A percentile compares a stretch with the other conserved stretches of the same genome.
Evolutionary conservation across 92 coral and sea anemone species (phyloP).

Genomic region (Zoanthus sociatus): DNA sequence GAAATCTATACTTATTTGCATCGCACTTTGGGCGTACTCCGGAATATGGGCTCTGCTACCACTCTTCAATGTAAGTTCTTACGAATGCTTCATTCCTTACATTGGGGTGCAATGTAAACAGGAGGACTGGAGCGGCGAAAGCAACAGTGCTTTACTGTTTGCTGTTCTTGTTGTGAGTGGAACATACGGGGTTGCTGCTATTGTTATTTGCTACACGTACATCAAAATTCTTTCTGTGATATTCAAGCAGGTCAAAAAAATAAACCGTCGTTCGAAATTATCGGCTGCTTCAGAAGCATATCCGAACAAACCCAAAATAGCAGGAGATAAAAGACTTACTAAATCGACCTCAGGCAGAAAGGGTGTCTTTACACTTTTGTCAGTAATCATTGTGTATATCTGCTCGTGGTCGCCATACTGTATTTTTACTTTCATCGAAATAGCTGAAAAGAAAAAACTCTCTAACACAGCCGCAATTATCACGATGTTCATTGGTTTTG

Average conservation of each 20-base stretch:
- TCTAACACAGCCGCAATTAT: constrained; percentile 60
- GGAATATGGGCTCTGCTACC: constrained; percentile 79
- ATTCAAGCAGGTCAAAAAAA: constrained; percentile 59
- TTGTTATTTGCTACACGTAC: constrained; percentile 67
- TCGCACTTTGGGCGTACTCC: constrained; percentile 75
- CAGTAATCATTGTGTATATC: constrained; percentile 72
- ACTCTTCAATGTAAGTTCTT: constrained; percentile 80
- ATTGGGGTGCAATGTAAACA: constrained; percentile 64
- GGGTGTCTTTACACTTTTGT: constrained; percentile 71
- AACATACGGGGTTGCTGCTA: constrained; percentile 80
- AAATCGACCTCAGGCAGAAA: constrained; percentile 52
- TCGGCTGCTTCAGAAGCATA: neutral
- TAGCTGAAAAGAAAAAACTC: constrained; percentile 70
- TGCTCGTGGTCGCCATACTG: constrained; percentile 92
- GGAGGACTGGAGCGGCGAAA: constrained; percentile 81
- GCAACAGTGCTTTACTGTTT: constrained; percentile 59
- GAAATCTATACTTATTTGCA: constrained; percentile 56
- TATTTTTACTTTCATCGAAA: constrained; percentile 71
- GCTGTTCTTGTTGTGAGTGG: constrained; percentile 85
- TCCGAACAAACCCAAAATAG: neutral
- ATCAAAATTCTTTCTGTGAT: constrained; percentile 65
- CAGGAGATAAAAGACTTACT: neutral
- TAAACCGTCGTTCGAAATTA: neutral
- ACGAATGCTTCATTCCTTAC: constrained; percentile 85
- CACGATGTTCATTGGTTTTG: constrained; percentile 79